phyloP scores from a whole-genome alignment of 2,888 invertebrate species.

The Cybosia mesomella region DNA sequence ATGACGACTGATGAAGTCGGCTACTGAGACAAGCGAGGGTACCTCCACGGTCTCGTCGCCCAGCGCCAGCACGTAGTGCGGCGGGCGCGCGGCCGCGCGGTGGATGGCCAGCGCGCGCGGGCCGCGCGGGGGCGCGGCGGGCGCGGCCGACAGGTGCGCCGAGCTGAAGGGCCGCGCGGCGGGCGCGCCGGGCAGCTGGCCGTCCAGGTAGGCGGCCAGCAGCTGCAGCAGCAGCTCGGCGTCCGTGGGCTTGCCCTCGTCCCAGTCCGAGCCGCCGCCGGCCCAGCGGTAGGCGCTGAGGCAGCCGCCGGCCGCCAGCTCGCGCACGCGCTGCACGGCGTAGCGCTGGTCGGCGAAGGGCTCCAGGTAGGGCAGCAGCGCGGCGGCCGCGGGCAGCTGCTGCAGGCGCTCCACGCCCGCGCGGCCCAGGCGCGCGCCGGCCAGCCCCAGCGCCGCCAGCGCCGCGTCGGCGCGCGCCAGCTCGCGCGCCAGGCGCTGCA shows the following conservation, averaged over 20 bases:
- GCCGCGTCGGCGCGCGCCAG: constrained; percentile 90
- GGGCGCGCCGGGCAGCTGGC: constrained; percentile 74
- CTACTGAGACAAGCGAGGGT: too few relatives aligned
- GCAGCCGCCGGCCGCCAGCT: constrained; percentile 93
- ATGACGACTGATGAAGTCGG: constrained; percentile 25
- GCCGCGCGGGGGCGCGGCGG: constrained; percentile 11
- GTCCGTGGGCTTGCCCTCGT: constrained; percentile 94
- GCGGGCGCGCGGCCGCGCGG: constrained; percentile 42
- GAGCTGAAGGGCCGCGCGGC: constrained; percentile 63
- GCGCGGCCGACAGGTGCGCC: constrained; percentile 74
- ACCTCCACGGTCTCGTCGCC: constrained; percentile 50
- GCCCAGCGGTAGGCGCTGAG: constrained; percentile 96
- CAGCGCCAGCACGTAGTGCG: constrained; percentile 44
- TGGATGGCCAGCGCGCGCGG: constrained; percentile 23
- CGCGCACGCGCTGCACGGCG: constrained; percentile 92
- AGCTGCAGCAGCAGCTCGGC: constrained; percentile 95
- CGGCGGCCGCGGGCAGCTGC: constrained; percentile 52
- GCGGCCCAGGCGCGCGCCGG: constrained; percentile 42
- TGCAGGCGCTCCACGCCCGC: constrained; percentile 62
- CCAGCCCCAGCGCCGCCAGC: constrained; percentile 83
- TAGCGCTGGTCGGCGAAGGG: constrained; percentile 89
- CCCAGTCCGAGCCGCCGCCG: constrained; percentile 94
- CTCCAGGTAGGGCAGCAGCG: constrained; percentile 53
- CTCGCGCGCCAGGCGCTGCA: constrained; percentile 91
- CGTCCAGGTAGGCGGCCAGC: constrained; percentile 95